Conservation (phyloP, 92 coral and sea anemone species). For the Palythoa caribaeorum region DNA sequence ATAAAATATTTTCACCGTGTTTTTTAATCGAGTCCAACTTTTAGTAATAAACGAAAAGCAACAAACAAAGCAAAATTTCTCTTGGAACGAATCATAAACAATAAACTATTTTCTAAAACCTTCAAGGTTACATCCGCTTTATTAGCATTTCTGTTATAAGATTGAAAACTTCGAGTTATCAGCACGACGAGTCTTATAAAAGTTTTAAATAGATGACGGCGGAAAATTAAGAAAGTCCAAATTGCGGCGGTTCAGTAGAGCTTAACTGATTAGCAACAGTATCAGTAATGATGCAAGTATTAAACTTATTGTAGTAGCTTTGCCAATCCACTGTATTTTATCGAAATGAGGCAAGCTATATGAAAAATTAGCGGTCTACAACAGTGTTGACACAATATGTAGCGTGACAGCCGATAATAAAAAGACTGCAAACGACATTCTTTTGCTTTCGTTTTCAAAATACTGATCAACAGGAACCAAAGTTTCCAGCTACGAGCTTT, state of each 20-base stretch:
- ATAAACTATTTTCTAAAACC: no score
- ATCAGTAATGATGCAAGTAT: neutral
- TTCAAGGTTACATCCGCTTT: no score
- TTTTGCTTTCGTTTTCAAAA: neutral
- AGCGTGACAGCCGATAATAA: neutral
- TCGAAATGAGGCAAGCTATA: neutral
- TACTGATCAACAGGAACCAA: neutral
- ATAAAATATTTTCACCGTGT: neutral
- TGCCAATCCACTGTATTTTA: neutral
- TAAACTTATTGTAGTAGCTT: neutral
- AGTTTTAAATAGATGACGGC: no score
- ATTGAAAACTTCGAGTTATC: neutral
- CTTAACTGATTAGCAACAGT: neutral
- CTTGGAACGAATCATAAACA: no score
- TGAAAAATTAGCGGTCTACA: neutral
- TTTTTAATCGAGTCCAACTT: neutral
- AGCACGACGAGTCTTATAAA: neutral
- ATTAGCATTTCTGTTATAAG: no score
- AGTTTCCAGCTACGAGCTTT: neutral
- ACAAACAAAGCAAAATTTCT: neutral
- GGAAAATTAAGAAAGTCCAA: neutral
- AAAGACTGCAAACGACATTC: neutral
- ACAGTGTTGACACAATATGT: neutral
- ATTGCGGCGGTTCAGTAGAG: neutral
- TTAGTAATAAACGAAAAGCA: neutral